These are phyloP conservation scores for Macquaria australasica DNA, from an alignment of 2,113 vertebrate species.

Conservation along the genomic window DNA sequence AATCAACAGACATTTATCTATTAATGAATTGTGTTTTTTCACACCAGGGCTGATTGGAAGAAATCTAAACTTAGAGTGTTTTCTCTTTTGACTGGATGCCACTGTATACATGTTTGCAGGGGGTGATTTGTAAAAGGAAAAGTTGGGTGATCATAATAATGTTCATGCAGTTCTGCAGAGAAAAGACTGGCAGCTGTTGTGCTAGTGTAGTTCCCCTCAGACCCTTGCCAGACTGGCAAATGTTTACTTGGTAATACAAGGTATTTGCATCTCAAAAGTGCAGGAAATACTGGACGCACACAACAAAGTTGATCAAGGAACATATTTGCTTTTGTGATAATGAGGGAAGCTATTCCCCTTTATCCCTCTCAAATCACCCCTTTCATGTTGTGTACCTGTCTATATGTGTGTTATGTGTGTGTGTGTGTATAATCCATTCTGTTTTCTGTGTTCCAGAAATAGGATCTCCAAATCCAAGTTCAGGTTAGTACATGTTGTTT, in stretches of 20 bases:
- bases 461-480: slow-evolving; percentile 99
- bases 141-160: not conserved
- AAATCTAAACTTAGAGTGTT: slow-evolving; percentile 21
- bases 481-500: slow-evolving; percentile 92
- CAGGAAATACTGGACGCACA: not conserved
- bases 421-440: slow-evolving; percentile 89
- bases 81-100: slow-evolving; percentile 72
- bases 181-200: not conserved
- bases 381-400: slow-evolving; percentile 67
- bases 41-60: slow-evolving; percentile 42
- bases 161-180: slow-evolving; percentile 14
- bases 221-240: not conserved
- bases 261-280: not conserved
- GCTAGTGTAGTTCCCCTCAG: not conserved
- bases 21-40: slow-evolving; percentile 22
- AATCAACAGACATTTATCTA: slow-evolving; percentile 61
- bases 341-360: slow-evolving; percentile 17
- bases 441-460: slow-evolving; percentile 96
- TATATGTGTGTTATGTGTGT: slow-evolving; percentile 66
- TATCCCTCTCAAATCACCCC: slow-evolving; percentile 69
- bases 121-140: slow-evolving; percentile 68
- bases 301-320: slow-evolving; percentile 19
- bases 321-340: slow-evolving; percentile 41
- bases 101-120: slow-evolving; percentile 66
- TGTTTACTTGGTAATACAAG: not conserved